phyloP scores from a whole-genome alignment of 2,888 invertebrate genomes.

The Drosophila lacicola region DNA sequence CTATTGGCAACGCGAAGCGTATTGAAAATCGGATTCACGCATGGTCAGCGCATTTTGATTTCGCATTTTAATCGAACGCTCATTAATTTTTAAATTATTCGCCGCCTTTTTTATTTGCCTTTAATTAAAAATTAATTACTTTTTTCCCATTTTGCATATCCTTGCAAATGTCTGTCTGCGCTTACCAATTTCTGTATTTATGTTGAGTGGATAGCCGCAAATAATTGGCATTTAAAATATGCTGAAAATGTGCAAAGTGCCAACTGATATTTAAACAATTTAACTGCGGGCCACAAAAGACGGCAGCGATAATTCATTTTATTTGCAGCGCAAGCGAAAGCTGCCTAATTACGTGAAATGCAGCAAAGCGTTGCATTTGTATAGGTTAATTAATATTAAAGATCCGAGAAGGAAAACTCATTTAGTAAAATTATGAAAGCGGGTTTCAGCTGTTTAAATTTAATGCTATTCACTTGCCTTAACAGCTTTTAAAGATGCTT shows the following conservation, averaged over 20 bases:
- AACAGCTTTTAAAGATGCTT: slow-evolving; percentile 2
- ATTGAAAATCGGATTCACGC: slow-evolving; percentile 43
- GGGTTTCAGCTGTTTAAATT: background rate
- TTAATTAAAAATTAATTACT: slow-evolving; percentile 78
- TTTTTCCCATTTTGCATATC: slow-evolving; percentile 33
- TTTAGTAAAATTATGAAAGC: background rate
- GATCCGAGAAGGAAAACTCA: background rate
- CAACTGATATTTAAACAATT: slow-evolving; percentile 65
- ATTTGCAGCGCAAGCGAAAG: slow-evolving; percentile 23
- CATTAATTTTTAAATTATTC: slow-evolving; percentile 69
- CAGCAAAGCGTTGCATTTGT: slow-evolving; percentile 10
- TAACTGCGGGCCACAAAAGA: slow-evolving; percentile 57
- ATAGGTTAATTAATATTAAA: slow-evolving; percentile 2
- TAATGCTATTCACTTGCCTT: slow-evolving; percentile 5
- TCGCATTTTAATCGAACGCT: slow-evolving; percentile 41
- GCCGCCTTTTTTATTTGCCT: slow-evolving; percentile 60
- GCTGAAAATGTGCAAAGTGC: slow-evolving; percentile 71
- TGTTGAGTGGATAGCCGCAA: slow-evolving; percentile 65
- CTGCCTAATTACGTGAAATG: slow-evolving; percentile 43
- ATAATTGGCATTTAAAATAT: slow-evolving; percentile 77
- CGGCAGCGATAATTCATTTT: slow-evolving; percentile 26
- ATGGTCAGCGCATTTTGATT: slow-evolving; percentile 46
- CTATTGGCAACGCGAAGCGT: slow-evolving; percentile 3
- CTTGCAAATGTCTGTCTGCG: slow-evolving; percentile 21
- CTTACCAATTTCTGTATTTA: slow-evolving; percentile 40